Evolutionary conservation across 2,113 vertebrate species (phyloP), one percentile per base, ranked within the genome.

Genomic region (Callopanchax toddi): DNA sequence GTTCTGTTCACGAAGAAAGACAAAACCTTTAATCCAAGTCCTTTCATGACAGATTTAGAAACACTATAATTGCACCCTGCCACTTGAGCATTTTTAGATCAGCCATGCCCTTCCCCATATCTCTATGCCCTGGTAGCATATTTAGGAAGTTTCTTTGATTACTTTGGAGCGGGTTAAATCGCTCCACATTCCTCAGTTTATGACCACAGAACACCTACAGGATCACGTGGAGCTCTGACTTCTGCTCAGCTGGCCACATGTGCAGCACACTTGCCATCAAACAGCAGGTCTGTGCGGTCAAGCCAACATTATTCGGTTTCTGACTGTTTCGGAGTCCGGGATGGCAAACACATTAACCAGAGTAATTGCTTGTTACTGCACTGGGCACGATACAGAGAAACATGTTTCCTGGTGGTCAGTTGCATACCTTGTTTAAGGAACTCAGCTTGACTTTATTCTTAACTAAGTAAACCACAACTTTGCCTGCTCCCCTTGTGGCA

Each of bases 101-200:
- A 23, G 59, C 9, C 26, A 53, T 60, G 32, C 40, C 43, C 39
- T 64, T 58, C 37, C 32, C 55, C 22, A 15, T 67, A 66, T 74
- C 57, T 67, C 20, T 16, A 67, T 59, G 26, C 26, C 48, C 26
- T 11, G 48, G 65, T 23, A 29, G 32, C 58, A 50, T 44, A 48
- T 79, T 76, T 67, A 34, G 48, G 44, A 79, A 67, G 46, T 74
- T 48, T 73, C 60, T 81, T 76, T 79, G 76, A 74, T 83, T 81
- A 60, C 67, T 72, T 72, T 74, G 80, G 57, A 40, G 1, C 55
- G 63, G 9, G 56, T 67, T 63, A 52, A 73, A 80, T 46, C 20
- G 11, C 43, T 68, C 43, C 18, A 22, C 75, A 86, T 87, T 89
- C 84, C 76, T 81, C 51, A 64, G 46, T n/a, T 88, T 84, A 79